Conservation (phyloP, 2,888 invertebrate species). For the Heliconius ethilla region DNA sequence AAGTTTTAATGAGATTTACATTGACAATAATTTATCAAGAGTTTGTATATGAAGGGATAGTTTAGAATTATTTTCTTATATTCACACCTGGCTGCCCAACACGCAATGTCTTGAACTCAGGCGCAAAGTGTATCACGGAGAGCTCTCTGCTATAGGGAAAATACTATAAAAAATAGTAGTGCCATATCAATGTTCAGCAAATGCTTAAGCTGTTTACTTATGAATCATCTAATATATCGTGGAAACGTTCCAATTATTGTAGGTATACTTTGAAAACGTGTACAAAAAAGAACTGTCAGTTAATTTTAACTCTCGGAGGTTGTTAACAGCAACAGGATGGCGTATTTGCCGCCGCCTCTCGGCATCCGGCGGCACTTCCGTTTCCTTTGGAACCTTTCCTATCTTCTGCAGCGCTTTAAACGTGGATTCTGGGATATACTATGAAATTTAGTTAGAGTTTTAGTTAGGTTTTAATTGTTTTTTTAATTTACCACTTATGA, state of each 20-base stretch:
- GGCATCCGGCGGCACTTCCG: slow-evolving; percentile 49
- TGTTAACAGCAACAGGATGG: slow-evolving; percentile 50
- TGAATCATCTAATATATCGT: background rate
- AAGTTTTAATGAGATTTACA: too few species aligned
- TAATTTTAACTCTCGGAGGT: slow-evolving; percentile 44
- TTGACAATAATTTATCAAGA: too few species aligned
- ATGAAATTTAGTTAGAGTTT: slow-evolving; percentile 23
- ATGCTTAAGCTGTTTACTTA: background rate
- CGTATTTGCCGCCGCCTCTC: slow-evolving; percentile 52
- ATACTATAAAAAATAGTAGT: too few species aligned
- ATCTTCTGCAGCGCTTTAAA: slow-evolving; percentile 36
- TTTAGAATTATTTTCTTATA: too few species aligned
- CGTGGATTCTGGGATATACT: slow-evolving; percentile 29
- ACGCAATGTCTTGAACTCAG: too few species aligned
- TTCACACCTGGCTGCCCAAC: too few species aligned
- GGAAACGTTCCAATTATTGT: too few species aligned
- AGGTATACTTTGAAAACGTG: background rate
- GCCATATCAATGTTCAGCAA: too few species aligned
- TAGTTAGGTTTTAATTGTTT: slow-evolving; percentile 9
- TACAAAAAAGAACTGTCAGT: slow-evolving; percentile 34
- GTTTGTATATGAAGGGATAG: too few species aligned
- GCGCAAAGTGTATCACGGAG: too few species aligned
- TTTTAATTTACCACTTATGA: background rate
- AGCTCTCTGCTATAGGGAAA: too few species aligned
- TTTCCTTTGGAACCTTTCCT: slow-evolving; percentile 43